phyloP scores from a whole-genome alignment of 2,113 vertebrate species.

The Triplophysa rosa region DNA sequence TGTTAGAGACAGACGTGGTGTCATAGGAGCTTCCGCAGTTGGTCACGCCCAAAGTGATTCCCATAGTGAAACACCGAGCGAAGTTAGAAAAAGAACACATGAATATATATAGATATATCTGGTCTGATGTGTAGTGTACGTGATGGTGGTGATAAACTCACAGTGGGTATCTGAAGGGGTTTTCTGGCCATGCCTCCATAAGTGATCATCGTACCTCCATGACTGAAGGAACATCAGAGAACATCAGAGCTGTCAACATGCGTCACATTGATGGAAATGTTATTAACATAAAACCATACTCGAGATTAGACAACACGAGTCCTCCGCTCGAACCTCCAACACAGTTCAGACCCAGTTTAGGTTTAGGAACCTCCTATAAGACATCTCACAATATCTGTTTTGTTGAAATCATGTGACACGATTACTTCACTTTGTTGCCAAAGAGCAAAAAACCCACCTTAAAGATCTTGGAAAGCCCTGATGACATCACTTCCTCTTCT shows the following conservation, averaged over 20 bases:
- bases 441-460: constrained; percentile 58
- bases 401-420: too few relatives aligned
- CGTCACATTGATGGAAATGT: neutral
- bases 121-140: too few relatives aligned
- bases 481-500: constrained; percentile 67
- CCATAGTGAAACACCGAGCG: too few relatives aligned
- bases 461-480: constrained; percentile 64
- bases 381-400: neutral
- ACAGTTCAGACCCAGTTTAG: constrained; percentile 54
- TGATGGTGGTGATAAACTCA: constrained; percentile 51
- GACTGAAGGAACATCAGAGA: constrained; percentile 27
- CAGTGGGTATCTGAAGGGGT: constrained; percentile 56
- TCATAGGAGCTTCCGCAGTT: too few relatives aligned
- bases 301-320: constrained; percentile 45
- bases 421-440: neutral
- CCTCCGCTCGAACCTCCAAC: constrained; percentile 15
- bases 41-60: too few relatives aligned
- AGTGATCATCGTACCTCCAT: constrained; percentile 54
- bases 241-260: neutral
- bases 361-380: constrained; percentile 61
- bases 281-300: neutral
- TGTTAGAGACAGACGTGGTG: too few relatives aligned
- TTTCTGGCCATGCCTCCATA: constrained; percentile 60
- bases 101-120: too few relatives aligned
- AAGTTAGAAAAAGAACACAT: too few relatives aligned